Conservation (phyloP, 2,797 vertebrate species). For the Trachurus trachurus region DNA sequence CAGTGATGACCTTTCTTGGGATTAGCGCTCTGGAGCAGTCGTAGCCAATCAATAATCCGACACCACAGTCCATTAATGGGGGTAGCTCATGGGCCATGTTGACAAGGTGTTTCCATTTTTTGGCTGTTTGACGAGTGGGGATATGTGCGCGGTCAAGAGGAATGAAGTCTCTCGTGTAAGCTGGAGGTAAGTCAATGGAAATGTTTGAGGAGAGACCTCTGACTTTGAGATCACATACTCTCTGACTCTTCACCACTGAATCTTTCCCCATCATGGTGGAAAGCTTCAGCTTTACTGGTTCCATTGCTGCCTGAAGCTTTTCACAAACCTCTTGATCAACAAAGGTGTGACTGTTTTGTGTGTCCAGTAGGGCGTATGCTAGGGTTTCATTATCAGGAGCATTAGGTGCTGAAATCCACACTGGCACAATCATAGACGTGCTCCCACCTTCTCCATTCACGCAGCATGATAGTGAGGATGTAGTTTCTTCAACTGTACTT, state of each 20-base stretch:
- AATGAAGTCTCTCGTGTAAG: conserved; percentile 29
- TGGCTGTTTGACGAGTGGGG: background rate
- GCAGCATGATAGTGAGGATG: background rate
- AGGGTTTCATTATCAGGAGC: conserved; percentile 18
- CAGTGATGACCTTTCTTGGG: background rate
- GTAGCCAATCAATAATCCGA: background rate
- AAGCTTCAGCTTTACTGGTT: conserved; percentile 52
- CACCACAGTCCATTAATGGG: background rate
- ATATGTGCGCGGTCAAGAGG: background rate
- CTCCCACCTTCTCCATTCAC: conserved; percentile 1
- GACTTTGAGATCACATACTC: conserved; percentile 23
- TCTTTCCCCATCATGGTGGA: conserved; percentile 42
- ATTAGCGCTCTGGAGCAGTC: background rate
- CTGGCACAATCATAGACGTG: conserved; percentile 43
- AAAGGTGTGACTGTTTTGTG: conserved; percentile 40
- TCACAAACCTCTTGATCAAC: conserved; percentile 34
- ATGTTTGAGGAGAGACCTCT: conserved; percentile 11
- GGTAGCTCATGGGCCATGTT: background rate
- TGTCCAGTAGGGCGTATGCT: conserved; percentile 32
- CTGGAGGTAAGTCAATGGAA: conserved; percentile 15
- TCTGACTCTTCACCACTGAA: conserved; percentile 18
- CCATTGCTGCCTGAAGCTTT: background rate
- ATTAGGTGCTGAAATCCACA: conserved; percentile 36
- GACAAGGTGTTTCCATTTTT: background rate
- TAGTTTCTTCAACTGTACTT: background rate